Evolutionary conservation across 2,797 vertebrate genomes (phyloP).

Genomic region (Sebastolobus altivelis): DNA sequence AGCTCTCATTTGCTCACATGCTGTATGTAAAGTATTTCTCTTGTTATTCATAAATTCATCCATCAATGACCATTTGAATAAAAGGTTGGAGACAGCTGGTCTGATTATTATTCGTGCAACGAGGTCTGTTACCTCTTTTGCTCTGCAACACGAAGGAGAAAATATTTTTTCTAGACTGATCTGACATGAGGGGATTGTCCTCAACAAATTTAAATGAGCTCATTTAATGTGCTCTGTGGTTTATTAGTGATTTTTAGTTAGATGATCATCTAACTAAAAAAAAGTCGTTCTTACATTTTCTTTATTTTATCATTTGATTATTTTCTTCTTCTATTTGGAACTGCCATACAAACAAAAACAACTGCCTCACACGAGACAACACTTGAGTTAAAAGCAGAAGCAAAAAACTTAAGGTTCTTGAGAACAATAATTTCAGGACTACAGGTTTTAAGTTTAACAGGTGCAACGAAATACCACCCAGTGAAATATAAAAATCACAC

Average conservation of each 20-base stretch:
- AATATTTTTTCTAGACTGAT: not conserved
- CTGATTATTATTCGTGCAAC: not conserved
- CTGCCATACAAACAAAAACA: too few species aligned
- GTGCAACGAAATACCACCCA: too few species aligned
- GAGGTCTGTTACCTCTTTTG: not conserved
- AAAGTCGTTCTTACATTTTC: not conserved
- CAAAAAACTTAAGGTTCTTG: too few species aligned
- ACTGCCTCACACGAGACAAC: too few species aligned
- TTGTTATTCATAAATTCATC: slow-evolving; percentile 7
- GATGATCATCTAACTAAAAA: too few species aligned
- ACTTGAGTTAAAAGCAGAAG: too few species aligned
- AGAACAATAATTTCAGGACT: too few species aligned
- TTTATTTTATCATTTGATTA: too few species aligned
- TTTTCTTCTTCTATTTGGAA: too few species aligned
- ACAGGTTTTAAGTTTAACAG: too few species aligned
- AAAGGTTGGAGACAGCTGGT: not conserved
- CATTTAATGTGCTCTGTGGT: not conserved
- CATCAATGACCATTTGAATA: not conserved
- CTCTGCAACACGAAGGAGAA: not conserved
- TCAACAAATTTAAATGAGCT: not conserved
- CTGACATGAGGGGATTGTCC: not conserved
- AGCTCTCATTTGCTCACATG: not conserved
- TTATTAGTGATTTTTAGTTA: not conserved
- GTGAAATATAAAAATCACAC: too few species aligned
- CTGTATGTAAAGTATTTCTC: not conserved